Percentiles rank a stretch among this genome's conserved stretches.
phyloP scores from a whole-genome alignment of 2,113 vertebrate genomes.

The Kryptolebias marmoratus region DNA sequence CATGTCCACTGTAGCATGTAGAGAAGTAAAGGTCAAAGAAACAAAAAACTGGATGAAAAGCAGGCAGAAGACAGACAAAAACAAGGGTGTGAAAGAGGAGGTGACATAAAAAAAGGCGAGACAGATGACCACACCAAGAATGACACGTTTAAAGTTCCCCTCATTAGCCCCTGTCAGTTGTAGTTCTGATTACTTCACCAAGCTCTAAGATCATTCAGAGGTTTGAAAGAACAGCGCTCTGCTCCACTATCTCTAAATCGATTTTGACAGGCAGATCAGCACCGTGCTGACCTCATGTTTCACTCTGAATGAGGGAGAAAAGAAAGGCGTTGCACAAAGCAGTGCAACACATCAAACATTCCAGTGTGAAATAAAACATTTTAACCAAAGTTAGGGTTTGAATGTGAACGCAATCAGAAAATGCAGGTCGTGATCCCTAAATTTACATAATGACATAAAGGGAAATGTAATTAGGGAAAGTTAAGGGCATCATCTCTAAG shows the following conservation, averaged over 20 bases:
- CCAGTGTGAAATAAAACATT: background rate
- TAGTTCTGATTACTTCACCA: constrained; percentile 66
- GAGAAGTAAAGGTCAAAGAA: background rate
- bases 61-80: background rate
- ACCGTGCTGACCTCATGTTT: constrained; percentile 45
- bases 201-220: constrained; percentile 47
- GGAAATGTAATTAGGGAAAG: constrained; percentile 22
- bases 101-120: constrained; percentile 31
- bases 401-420: background rate
- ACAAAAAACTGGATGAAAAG: background rate
- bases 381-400: background rate
- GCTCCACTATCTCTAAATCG: constrained; percentile 55
- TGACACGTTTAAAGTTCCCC: constrained; percentile 41
- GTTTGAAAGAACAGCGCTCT: constrained; percentile 27
- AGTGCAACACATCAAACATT: background rate
- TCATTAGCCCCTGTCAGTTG: constrained; percentile 66
- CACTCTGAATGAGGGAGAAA: constrained; percentile 7
- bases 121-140: constrained; percentile 15
- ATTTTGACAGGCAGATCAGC: constrained; percentile 63
- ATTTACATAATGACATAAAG: background rate
- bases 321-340: constrained; percentile 9
- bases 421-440: background rate
- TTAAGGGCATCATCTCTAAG: constrained; percentile 3
- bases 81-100: background rate
- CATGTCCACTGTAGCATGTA: background rate